Conservation (phyloP, 2,113 vertebrate species). For the Hypocryptadius cinnamomeus region DNA sequence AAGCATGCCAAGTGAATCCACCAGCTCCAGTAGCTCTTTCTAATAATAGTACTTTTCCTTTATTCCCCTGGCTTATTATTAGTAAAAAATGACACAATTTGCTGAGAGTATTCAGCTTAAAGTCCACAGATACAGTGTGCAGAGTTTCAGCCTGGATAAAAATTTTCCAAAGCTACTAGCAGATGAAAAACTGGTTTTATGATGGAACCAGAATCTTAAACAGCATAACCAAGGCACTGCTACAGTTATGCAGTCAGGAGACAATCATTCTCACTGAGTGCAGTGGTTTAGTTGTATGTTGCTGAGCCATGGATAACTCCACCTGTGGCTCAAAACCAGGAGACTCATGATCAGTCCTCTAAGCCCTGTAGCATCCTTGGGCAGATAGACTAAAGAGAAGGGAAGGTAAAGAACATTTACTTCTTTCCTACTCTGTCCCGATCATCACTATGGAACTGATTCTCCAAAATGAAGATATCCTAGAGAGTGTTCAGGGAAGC, state of each 20-base stretch:
- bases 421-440: not conserved
- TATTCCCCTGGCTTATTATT: not conserved
- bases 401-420: not conserved
- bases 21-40: not conserved
- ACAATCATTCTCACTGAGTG: accelerated
- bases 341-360: not conserved
- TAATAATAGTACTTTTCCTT: not conserved
- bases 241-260: not conserved
- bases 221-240: not conserved
- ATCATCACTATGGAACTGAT: not conserved
- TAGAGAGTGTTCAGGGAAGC: not conserved
- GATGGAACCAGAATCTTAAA: not conserved
- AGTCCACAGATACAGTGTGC: not conserved
- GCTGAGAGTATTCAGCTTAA: not conserved
- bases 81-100: not conserved
- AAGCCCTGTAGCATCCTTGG: not conserved
- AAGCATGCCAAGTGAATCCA: not conserved
- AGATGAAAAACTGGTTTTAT: not conserved
- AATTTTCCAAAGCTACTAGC: not conserved
- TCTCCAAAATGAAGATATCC: not conserved
- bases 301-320: not conserved
- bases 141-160: not conserved
- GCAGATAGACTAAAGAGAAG: not conserved
- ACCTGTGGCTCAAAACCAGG: not conserved
- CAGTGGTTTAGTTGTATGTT: not conserved